A percentile compares a stretch with the other conserved stretches of the same genome.
phyloP scores from a whole-genome alignment of 2,888 invertebrate species.

The Molorchus minor region DNA sequence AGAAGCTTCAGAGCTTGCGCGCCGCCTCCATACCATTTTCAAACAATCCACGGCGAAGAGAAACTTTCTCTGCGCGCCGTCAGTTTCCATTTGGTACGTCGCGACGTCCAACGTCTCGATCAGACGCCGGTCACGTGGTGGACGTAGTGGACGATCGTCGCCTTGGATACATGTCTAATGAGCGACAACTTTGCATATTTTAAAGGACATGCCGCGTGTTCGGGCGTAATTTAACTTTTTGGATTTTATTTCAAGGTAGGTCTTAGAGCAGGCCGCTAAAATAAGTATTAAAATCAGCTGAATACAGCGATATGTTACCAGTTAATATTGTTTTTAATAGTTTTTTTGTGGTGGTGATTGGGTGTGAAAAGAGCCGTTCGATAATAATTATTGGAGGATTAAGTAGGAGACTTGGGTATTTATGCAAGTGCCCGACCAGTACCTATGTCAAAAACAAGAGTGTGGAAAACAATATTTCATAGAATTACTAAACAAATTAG shows the following conservation, averaged over 20 bases:
- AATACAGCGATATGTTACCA: too few relatives aligned
- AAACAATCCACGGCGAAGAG: conserved; percentile 29
- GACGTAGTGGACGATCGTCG: conserved; percentile 20
- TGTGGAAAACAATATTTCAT: too few relatives aligned
- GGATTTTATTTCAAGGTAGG: conserved; percentile 18
- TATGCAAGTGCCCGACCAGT: too few relatives aligned
- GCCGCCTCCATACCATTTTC: conserved; percentile 8
- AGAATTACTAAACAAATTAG: too few relatives aligned
- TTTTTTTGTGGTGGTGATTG: too few relatives aligned
- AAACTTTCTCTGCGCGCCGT: conserved; percentile 27
- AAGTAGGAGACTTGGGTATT: too few relatives aligned
- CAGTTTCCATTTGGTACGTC: conserved; percentile 29
- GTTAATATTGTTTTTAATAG: too few relatives aligned
- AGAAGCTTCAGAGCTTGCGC: conserved; percentile 19
- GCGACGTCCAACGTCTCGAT: conserved; percentile 31
- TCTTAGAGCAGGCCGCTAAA: neutral
- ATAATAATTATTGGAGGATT: too few relatives aligned
- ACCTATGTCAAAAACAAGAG: too few relatives aligned
- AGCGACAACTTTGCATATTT: conserved; percentile 8
- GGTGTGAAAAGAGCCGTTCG: too few relatives aligned
- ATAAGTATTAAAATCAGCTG: too few relatives aligned
- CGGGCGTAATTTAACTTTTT: neutral
- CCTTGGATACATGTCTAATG: conserved; percentile 9
- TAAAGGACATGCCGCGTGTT: conserved; percentile 5
- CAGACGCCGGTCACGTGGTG: conserved; percentile 20